Evolutionary conservation across 2,888 invertebrate genomes (phyloP).

Genomic region (Cyclophora albipunctata): DNA sequence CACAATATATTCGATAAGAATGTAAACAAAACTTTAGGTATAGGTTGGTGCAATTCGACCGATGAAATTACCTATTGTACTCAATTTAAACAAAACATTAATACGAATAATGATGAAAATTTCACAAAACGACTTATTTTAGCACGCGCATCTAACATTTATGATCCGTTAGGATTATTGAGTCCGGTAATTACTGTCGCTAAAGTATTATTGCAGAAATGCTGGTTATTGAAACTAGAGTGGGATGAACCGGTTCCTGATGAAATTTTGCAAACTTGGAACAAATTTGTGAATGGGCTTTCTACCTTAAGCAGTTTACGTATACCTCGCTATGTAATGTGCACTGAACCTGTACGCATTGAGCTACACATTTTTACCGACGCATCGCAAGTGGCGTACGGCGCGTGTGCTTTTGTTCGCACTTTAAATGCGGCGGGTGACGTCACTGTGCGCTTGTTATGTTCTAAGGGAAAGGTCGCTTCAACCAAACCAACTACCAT

Average conservation of each 20-base stretch:
- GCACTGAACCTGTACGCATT: neutral
- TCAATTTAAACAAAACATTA: no score
- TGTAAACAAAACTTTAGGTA: no score
- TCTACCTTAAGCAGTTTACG: neutral
- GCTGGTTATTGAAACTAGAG: conserved; percentile 7
- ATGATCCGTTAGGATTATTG: conserved; percentile 12
- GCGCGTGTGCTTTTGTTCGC: conserved; percentile 1
- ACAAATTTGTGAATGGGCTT: neutral
- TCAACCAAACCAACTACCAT: no score
- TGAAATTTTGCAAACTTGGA: conserved; percentile 1
- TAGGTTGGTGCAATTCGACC: no score
- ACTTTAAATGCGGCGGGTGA: conserved; percentile 6
- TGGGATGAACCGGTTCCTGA: conserved; percentile 7
- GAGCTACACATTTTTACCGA: conserved; percentile 6
- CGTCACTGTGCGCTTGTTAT: no score
- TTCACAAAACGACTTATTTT: no score
- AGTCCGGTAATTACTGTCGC: conserved; percentile 3
- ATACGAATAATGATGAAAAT: no score
- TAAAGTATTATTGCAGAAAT: conserved; percentile 7
- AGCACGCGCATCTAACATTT: conserved; percentile 11
- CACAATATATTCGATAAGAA: no score
- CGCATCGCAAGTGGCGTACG: conserved; percentile 3
- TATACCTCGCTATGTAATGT: conserved; percentile 3
- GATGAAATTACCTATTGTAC: no score
- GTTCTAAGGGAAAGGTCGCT: no score